Percentiles rank a stretch among this genome's conserved stretches.
phyloP scores from a whole-genome alignment of 2,797 vertebrate genomes.

The Phrynocephalus guinanensis region DNA sequence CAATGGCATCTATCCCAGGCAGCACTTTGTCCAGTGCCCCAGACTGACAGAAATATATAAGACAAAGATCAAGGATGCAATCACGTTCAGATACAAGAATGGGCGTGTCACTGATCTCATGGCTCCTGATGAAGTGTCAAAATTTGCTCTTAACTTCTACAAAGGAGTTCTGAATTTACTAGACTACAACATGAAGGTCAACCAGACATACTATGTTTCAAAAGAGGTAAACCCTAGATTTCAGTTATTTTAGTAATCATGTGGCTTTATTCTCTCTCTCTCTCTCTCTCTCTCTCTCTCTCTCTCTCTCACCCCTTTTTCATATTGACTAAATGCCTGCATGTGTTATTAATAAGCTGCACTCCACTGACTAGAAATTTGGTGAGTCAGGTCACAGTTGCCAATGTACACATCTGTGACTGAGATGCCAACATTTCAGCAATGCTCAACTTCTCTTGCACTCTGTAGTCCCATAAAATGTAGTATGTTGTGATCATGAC shows the following conservation, averaged over 20 bases:
- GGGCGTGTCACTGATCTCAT: conserved; percentile 78
- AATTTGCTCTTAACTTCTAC: conserved; percentile 78
- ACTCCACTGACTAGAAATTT: neutral
- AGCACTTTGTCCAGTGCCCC: conserved; percentile 71
- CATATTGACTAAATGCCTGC: fast-evolving
- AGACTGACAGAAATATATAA: conserved; percentile 78
- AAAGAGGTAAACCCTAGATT: conserved; percentile 80
- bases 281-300: neutral
- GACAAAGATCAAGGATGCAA: conserved; percentile 74
- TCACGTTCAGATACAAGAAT: conserved; percentile 84
- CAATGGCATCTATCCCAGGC: conserved; percentile 82
- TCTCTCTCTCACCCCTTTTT: neutral
- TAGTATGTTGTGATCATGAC: neutral
- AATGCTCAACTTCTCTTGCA: neutral
- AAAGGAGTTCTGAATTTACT: conserved; percentile 81
- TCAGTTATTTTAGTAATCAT: neutral
- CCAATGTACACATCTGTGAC: neutral
- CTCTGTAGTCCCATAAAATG: neutral
- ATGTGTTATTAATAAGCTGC: neutral
- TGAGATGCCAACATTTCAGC: neutral
- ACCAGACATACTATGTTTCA: conserved; percentile 79
- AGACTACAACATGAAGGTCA: conserved; percentile 83
- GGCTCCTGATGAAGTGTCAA: conserved; percentile 73
- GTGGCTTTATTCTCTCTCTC: neutral
- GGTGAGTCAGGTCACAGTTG: neutral